phyloP scores from a whole-genome alignment of 2,113 vertebrate species.

The Forbesichthys agassizii region DNA sequence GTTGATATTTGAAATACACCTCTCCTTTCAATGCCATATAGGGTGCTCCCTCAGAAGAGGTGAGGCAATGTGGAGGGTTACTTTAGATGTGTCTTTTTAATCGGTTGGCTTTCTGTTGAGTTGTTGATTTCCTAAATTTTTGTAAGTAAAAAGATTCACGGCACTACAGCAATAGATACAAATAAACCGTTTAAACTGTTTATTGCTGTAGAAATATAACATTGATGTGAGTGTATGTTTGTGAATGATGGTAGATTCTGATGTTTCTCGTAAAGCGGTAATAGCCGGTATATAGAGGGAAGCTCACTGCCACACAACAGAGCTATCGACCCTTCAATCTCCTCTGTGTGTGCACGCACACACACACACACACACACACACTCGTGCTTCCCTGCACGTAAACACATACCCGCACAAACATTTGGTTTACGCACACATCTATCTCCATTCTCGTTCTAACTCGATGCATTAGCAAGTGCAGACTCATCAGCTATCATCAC shows the following conservation, averaged over 20 bases:
- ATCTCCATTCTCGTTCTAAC: slow-evolving; percentile 18
- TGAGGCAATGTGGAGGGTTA: too few species aligned
- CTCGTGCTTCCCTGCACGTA: neutral
- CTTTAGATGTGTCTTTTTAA: too few species aligned
- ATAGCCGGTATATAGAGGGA: slow-evolving; percentile 3
- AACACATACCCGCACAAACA: neutral
- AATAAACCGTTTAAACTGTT: neutral
- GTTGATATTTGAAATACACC: too few species aligned
- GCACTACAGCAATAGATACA: neutral
- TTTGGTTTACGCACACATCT: neutral
- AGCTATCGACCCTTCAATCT: slow-evolving; percentile 58
- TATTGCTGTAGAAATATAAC: neutral
- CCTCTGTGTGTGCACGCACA: slow-evolving; percentile 22
- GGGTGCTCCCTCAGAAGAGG: too few species aligned
- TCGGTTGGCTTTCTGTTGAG: too few species aligned
- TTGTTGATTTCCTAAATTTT: neutral
- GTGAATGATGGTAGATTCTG: neutral
- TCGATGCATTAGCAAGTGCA: slow-evolving; percentile 73
- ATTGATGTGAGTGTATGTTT: neutral
- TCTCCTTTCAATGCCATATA: too few species aligned
- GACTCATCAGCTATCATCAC: slow-evolving; percentile 76
- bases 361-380: slow-evolving; percentile 12
- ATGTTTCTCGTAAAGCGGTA: slow-evolving; percentile 16
- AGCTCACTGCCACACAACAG: slow-evolving; percentile 30
- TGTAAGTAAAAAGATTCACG: neutral